These are phyloP conservation scores for Podarcis cretensis DNA, from an alignment of 2,113 vertebrate species.

Conservation along the genomic window DNA sequence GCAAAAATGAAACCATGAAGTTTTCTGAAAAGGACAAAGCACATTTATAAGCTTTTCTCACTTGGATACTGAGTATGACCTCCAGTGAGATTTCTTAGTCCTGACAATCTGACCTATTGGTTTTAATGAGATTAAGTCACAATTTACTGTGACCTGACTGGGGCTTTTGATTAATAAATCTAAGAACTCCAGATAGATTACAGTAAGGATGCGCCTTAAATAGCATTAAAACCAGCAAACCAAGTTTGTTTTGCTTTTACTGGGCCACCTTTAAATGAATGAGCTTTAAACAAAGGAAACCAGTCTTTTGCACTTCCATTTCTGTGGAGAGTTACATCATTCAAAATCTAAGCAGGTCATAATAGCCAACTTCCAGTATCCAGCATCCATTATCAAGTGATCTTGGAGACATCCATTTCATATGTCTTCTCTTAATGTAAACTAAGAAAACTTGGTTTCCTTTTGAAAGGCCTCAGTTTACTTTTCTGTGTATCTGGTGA, in stretches of 20 bases:
- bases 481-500: constrained; percentile 57
- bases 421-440: not conserved
- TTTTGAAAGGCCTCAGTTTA: constrained; percentile 50
- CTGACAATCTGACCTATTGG: not conserved
- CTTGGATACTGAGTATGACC: not conserved
- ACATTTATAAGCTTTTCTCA: not conserved
- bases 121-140: not conserved
- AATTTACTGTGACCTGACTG: not conserved
- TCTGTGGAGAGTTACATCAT: not conserved
- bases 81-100: not conserved
- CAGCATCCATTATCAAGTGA: not conserved
- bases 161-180: no score
- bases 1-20: not conserved
- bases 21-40: not conserved
- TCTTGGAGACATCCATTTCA: constrained; percentile 21
- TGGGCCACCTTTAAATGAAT: not conserved
- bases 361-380: not conserved
- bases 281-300: not conserved
- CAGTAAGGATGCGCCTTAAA: no score
- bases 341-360: not conserved
- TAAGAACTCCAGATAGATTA: no score
- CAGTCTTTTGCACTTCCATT: not conserved
- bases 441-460: not conserved
- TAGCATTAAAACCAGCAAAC: no score
- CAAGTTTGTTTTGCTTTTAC: no score